Base-by-base conservation (phyloP, 2,888 invertebrate genomes). In the Lasius fuliginosus region DNA sequence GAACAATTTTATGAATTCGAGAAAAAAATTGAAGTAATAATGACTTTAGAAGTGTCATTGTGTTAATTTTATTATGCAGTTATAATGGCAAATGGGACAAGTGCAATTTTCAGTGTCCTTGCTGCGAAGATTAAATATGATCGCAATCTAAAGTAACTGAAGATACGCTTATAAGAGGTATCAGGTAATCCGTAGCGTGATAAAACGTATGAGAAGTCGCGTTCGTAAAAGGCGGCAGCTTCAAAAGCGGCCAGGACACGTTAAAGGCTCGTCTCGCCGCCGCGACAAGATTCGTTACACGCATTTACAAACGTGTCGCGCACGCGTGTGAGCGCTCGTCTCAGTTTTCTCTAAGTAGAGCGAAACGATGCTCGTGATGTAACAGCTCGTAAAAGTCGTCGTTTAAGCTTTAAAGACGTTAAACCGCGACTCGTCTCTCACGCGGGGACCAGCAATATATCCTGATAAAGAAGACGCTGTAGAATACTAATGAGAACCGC, bases 181-280 rank as follows among this genome's bases (percentile, higher is more conserved):
- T 60, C 27, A 18, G 27, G 3, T 60, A 79, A 79, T 79, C 60
- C 46, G 69, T 1, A 27, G 33, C 15, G 1, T n/a, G 49, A 27
- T 82, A 53, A 46, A 58, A 58, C 18, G 64, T 56, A 68, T 12
- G 56, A 23, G n/a, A 53, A 71, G 60, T 27, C 56, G 53, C 77
- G 64, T 69, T 84, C 85, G 84, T 82, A 90, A 89, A 87, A 85
- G 85, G 85, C 89, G 89, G 91, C 82, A 71, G 49, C 84, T 84
- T 89, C 88, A 87, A 89, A 81, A 89, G 90, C 87, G 73, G 40
- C n/a, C 73, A 82, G 76, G 76, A 73, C 84, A 90, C 91, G 89
- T 90, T 90, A 90, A 84, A 89, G 69, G 83, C 77, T 79, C 65
- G 30, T 69, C 84, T 85, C 65, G 27, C 23, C 36, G 77, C 60